Conservation (phyloP, 2,113 vertebrate genomes). For the Numenius arquata region DNA sequence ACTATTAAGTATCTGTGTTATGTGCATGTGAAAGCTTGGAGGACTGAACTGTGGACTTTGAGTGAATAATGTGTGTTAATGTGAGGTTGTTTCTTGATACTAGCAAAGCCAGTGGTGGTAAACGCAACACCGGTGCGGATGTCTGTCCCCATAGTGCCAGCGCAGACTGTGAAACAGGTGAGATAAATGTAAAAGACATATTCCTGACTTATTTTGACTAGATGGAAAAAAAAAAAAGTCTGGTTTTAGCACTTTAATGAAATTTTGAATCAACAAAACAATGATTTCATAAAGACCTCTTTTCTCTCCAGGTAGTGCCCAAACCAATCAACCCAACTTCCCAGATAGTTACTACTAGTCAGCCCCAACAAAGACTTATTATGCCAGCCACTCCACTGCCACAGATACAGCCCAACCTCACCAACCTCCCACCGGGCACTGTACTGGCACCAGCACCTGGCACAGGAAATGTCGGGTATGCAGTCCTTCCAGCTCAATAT, state of each 20-base stretch:
- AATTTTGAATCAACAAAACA: not conserved
- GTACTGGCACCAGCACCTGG: conserved; percentile 92
- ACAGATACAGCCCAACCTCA: conserved; percentile 96
- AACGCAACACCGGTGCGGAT: conserved; percentile 87
- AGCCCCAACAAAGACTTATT: conserved; percentile 93
- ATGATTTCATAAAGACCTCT: not conserved
- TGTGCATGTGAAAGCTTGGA: not conserved
- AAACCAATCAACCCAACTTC: conserved; percentile 86
- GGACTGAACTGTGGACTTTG: not conserved
- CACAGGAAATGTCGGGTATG: conserved; percentile 89
- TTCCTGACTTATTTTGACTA: not conserved
- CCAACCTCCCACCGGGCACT: conserved; percentile 92
- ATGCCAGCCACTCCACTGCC: conserved; percentile 97
- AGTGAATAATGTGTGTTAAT: not conserved
- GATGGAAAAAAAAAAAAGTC: not conserved
- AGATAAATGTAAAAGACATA: not conserved
- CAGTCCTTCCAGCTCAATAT: conserved; percentile 94
- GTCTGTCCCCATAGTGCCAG: conserved; percentile 92
- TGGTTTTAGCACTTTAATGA: not conserved
- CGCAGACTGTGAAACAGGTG: conserved; percentile 94
- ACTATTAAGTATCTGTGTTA: not conserved
- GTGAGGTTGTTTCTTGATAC: not conserved
- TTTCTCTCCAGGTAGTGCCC: conserved; percentile 82
- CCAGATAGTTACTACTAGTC: conserved; percentile 88
- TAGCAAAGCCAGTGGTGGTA: conserved; percentile 92